Evolutionary conservation across 2,888 invertebrate genomes (phyloP).

Genomic region (Morpho achilles): DNA sequence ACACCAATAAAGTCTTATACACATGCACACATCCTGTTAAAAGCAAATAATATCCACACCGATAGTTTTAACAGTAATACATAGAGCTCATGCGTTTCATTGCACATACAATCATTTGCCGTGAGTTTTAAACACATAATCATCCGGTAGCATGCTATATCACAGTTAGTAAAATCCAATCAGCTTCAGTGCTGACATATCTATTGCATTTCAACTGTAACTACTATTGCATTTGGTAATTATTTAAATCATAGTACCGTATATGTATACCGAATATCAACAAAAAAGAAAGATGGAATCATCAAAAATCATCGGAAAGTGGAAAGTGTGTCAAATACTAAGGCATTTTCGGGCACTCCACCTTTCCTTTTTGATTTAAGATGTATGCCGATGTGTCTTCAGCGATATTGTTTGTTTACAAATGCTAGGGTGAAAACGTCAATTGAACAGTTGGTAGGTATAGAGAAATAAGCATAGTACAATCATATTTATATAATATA

Average conservation of each 20-base stretch:
- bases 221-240: neutral
- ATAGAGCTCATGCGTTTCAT: constrained; percentile 26
- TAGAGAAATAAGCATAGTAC: no score
- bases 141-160: constrained; percentile 26
- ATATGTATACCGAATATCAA: neutral
- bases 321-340: no score
- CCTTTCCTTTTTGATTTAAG: no score
- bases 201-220: constrained; percentile 16
- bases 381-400: no score
- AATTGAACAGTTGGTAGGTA: no score
- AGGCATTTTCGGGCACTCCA: no score
- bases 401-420: no score
- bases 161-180: constrained; percentile 21
- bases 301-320: no score
- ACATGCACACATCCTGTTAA: constrained; percentile 27
- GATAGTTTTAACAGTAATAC: constrained; percentile 18
- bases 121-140: constrained; percentile 16
- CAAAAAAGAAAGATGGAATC: no score
- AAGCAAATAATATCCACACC: constrained; percentile 21
- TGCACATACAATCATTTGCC: constrained; percentile 19
- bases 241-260: neutral
- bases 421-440: no score
- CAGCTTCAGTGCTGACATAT: constrained; percentile 15
- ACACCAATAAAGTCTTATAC: neutral
- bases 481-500: no score